Conservation (phyloP, 2,888 invertebrate genomes). For the Ormyrus labotus region DNA sequence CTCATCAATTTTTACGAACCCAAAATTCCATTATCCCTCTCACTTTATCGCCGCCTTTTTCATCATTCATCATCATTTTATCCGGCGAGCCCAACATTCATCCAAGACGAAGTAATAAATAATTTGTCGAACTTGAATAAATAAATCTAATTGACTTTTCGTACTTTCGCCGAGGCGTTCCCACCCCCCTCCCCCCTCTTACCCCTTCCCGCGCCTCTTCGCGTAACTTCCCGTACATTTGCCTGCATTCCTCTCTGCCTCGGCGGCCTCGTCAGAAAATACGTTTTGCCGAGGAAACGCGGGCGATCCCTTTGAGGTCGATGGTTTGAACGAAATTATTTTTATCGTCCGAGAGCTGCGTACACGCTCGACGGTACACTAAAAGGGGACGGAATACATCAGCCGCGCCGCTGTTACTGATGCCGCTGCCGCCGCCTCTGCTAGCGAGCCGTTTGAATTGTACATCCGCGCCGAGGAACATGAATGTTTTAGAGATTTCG, state of each 20-base stretch:
- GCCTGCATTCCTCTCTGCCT: background rate
- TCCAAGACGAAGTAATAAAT: background rate
- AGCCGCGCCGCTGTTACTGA: background rate
- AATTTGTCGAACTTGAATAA: background rate
- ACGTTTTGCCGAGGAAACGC: slow-evolving; percentile 1
- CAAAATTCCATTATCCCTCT: background rate
- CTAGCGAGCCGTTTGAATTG: background rate
- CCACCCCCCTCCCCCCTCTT: background rate
- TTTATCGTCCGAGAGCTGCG: slow-evolving; percentile 17
- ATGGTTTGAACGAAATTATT: slow-evolving; percentile 39
- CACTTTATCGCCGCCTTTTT: background rate
- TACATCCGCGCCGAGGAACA: background rate
- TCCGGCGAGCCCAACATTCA: background rate
- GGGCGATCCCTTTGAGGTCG: slow-evolving; percentile 10
- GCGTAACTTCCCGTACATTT: background rate
- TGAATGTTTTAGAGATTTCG: slow-evolving; percentile 29
- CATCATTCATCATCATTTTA: background rate
- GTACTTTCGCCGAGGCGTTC: background rate
- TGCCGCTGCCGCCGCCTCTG: background rate
- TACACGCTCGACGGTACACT: slow-evolving; percentile 11
- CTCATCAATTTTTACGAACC: too few relatives aligned
- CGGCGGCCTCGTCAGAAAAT: background rate
- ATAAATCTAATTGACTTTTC: background rate
- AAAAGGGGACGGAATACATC: slow-evolving; percentile 17
- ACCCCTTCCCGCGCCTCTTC: background rate